Evolutionary conservation across 2,113 vertebrate genomes (phyloP), one percentile per base, ranked within the genome.

Genomic region (Takifugu flavidus): DNA sequence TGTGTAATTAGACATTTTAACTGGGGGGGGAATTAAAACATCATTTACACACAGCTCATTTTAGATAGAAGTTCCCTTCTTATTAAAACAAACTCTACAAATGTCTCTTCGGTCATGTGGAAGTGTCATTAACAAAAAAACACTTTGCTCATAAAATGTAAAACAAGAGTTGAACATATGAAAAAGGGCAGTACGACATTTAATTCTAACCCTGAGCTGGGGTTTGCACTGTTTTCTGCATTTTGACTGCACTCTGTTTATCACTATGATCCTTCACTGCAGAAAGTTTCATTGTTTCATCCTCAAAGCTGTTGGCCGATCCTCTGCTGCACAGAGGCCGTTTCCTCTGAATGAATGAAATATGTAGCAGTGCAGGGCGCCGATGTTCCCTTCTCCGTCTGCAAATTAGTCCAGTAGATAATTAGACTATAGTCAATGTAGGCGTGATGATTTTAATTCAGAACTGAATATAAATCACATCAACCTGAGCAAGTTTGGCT

Each of bases 321-420:
- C 46, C 5, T 29, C 6, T 42, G 12, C 43, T 25, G 39, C 13
- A 42, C 45, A 56, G 39, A 70, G 50, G 13, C 57, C 20, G 20
- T 20, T 20, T 59, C 43, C 71, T 53, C 49, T 49, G n/a, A 60
- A 56, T 13, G 57, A 43, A 63, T 56, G 15, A 51, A 44, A 56
- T 49, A 61, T 68, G 45, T 53, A 67, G 53, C 50, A 15, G 14
- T 53, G 45, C 56, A 25, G 54, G 20, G 62, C 25, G 31, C n/a
- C 13, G 47, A 51, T 56, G 53, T 73, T 29, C n/a, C 45, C 60
- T 14, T 14, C 20, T 20, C 20, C 20, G 20, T 20, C 20, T 20
- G 20, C 20, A 20, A 20, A 20, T 20, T 20, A 20, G 20, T 20
- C 20, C 20, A 20, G 20, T 20, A 20, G 20, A 20, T 20, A 20